These are phyloP conservation scores for Acronicta aceris DNA, from an alignment of 2,888 invertebrate genomes.

Conservation along the genomic window DNA sequence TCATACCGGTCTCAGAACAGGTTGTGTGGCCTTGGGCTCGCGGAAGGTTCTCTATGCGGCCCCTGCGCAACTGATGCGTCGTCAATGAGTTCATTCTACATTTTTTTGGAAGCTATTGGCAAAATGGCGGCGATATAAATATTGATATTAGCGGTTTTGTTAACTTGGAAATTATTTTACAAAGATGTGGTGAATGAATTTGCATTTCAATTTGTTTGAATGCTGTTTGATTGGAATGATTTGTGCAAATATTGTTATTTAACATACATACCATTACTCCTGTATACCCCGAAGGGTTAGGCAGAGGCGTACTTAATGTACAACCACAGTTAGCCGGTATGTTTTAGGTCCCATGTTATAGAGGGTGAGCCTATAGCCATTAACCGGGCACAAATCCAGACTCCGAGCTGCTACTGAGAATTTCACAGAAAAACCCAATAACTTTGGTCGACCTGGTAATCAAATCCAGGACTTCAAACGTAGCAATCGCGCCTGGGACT, in stretches of 20 bases:
- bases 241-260: background rate
- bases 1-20: conserved; percentile 78
- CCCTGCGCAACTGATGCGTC: conserved; percentile 64
- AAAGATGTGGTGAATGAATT: conserved; percentile 13
- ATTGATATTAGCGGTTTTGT: conserved; percentile 22
- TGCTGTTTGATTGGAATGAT: conserved; percentile 9
- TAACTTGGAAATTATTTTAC: background rate
- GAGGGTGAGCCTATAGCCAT: too few relatives aligned
- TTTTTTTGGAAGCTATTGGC: conserved; percentile 40
- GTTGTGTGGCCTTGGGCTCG: conserved; percentile 80
- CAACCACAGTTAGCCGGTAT: too few relatives aligned
- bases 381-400: too few relatives aligned
- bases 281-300: too few relatives aligned
- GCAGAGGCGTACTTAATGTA: too few relatives aligned
- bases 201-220: conserved; percentile 19
- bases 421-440: too few relatives aligned
- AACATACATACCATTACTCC: too few relatives aligned
- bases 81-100: conserved; percentile 37
- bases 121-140: conserved; percentile 37
- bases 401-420: too few relatives aligned
- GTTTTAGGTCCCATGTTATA: too few relatives aligned
- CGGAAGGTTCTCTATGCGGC: conserved; percentile 81
- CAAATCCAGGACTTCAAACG: too few relatives aligned
- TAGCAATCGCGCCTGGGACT: too few relatives aligned
- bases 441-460: too few relatives aligned